Evolutionary conservation across 2,113 vertebrate genomes (phyloP).

Genomic region (Rhynchomys soricoides): DNA sequence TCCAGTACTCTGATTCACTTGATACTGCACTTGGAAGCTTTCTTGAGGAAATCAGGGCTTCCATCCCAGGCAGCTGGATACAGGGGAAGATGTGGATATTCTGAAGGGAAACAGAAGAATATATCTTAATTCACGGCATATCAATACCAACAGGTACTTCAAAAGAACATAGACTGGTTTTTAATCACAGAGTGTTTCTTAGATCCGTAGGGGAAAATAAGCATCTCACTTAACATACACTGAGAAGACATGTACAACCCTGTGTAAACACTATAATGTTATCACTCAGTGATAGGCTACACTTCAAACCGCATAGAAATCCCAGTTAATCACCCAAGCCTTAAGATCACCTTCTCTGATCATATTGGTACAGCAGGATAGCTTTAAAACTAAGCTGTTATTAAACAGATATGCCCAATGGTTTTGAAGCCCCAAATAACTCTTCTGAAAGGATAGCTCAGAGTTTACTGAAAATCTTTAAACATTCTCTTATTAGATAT

Average conservation of each 20-base stretch:
- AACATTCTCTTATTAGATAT: background rate
- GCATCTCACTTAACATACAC: background rate
- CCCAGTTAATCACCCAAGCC: too few species aligned
- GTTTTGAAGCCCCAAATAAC: background rate
- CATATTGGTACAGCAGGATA: too few species aligned
- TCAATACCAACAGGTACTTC: background rate
- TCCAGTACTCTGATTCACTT: background rate
- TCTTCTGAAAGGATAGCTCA: background rate
- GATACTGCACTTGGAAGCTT: background rate
- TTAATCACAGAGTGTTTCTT: background rate
- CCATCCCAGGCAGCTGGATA: background rate
- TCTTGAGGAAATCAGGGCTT: background rate
- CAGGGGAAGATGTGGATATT: background rate
- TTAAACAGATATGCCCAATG: background rate
- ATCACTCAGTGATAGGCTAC: rapidly evolving
- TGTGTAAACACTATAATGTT: background rate
- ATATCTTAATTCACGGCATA: background rate
- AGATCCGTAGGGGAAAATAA: background rate
- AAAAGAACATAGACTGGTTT: background rate
- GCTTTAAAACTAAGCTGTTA: background rate
- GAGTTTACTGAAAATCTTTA: background rate
- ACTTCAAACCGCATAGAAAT: background rate
- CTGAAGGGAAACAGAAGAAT: background rate
- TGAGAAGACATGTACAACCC: background rate
- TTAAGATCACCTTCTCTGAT: background rate